These are phyloP conservation scores for Epistrophella euchroma DNA, from an alignment of 2,888 invertebrate genomes.

Conservation along the genomic window DNA sequence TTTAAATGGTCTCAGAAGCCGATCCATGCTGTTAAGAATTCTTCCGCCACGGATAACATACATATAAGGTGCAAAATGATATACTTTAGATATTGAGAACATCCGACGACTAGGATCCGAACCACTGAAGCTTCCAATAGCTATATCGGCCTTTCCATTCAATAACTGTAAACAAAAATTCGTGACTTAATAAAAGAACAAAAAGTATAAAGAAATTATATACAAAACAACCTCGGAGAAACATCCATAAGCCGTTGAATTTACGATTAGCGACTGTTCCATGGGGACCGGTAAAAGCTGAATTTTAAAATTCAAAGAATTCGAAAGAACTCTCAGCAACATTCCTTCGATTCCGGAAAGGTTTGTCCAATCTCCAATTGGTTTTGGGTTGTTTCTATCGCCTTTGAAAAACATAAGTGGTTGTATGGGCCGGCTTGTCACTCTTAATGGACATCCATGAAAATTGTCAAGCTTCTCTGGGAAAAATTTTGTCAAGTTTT, in stretches of 20 bases:
- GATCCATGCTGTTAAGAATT: not conserved
- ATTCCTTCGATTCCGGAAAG: slow-evolving; percentile 80
- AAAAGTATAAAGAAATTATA: slow-evolving; percentile 7
- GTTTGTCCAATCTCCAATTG: slow-evolving; percentile 71
- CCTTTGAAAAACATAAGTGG: slow-evolving; percentile 79
- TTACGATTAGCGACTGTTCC: slow-evolving; percentile 66
- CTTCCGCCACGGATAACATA: slow-evolving; percentile 77
- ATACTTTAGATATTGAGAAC: slow-evolving; percentile 77
- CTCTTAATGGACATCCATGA: slow-evolving; percentile 78
- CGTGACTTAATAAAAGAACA: not conserved
- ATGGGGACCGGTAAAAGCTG: slow-evolving; percentile 76
- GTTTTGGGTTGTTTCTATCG: slow-evolving; percentile 70
- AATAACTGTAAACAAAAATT: slow-evolving; percentile 76
- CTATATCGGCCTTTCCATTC: slow-evolving; percentile 76
- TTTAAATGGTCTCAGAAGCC: slow-evolving; percentile 6
- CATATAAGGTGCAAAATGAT: slow-evolving; percentile 78
- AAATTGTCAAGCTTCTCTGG: slow-evolving; percentile 75
- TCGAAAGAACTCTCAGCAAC: slow-evolving; percentile 78
- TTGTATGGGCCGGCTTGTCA: slow-evolving; percentile 77
- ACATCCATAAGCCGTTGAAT: slow-evolving; percentile 77
- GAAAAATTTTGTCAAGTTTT: slow-evolving; percentile 76
- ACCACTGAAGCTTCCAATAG: slow-evolving; percentile 79
- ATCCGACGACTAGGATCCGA: slow-evolving; percentile 73
- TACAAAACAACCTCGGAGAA: slow-evolving; percentile 76
- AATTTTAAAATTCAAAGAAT: slow-evolving; percentile 78